These are phyloP conservation scores for Stylophora pistillata DNA, from an alignment of 64 coral and sea anemone species.

Conservation along the genomic window DNA sequence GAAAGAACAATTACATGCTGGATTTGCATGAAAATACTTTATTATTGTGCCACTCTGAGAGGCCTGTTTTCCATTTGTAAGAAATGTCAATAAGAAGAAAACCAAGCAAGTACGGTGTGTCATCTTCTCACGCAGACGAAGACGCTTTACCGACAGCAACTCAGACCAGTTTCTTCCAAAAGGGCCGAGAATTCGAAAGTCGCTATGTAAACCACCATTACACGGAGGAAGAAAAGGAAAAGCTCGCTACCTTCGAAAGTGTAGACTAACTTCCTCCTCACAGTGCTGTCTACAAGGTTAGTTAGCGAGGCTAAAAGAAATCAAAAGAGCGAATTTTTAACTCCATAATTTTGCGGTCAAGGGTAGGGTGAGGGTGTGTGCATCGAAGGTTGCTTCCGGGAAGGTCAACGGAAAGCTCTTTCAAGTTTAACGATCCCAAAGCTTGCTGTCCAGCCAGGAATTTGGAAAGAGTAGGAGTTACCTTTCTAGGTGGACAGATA, in stretches of 20 bases:
- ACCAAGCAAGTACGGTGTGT: constrained; percentile 82
- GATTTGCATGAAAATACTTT: background rate
- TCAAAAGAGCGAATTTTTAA: no score
- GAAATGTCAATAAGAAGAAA: constrained; percentile 58
- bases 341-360: no score
- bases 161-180: constrained; percentile 91
- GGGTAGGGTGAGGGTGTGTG: no score
- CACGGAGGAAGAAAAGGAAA: constrained; percentile 91
- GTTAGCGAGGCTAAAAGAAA: background rate
- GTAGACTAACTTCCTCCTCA: constrained; percentile 95
- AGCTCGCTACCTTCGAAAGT: constrained; percentile 92
- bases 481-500: no score
- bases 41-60: background rate
- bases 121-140: constrained; percentile 88
- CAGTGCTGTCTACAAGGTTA: constrained; percentile 96
- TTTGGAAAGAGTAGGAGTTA: no score
- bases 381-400: no score
- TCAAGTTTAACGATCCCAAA: no score
- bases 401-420: no score
- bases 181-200: constrained; percentile 96
- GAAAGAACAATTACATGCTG: background rate
- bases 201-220: constrained; percentile 96
- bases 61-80: background rate
- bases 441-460: no score
- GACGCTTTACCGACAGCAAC: constrained; percentile 74